Evolutionary conservation across 2,888 invertebrate species (phyloP).

Genomic region (Cybosia mesomella): DNA sequence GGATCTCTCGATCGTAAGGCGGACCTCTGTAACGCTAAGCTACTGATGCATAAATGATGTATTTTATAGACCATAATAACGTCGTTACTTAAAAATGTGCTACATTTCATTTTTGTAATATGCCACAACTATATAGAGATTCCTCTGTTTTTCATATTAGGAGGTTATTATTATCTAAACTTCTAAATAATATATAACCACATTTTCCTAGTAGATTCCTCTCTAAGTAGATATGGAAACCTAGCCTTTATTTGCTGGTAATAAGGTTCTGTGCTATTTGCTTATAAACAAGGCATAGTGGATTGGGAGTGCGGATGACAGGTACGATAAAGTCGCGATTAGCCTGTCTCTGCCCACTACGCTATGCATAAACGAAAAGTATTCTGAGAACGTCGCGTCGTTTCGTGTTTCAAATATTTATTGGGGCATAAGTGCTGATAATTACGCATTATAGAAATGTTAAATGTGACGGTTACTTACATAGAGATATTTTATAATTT

Average conservation of each 20-base stretch:
- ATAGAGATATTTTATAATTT: not conserved
- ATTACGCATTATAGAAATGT: not conserved
- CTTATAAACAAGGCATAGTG: constrained; percentile 50
- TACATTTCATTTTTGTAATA: not conserved
- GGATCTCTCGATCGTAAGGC: no score
- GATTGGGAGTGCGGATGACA: constrained; percentile 71
- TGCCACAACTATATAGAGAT: not conserved
- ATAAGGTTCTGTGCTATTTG: constrained; percentile 39
- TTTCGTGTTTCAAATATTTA: not conserved
- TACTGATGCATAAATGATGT: no score
- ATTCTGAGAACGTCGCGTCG: constrained; percentile 14
- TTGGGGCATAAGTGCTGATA: no score
- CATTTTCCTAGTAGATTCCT: constrained; percentile 32
- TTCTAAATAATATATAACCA: constrained; percentile 23
- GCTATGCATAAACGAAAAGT: constrained; percentile 47
- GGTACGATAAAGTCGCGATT: constrained; percentile 78
- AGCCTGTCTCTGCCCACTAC: constrained; percentile 73
- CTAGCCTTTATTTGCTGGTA: constrained; percentile 24
- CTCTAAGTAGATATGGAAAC: constrained; percentile 14
- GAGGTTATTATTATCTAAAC: not conserved
- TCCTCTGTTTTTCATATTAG: not conserved
- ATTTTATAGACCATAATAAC: no score
- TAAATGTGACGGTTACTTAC: not conserved
- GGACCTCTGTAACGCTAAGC: no score
- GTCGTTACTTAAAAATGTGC: no score